Conservation (phyloP, 2,113 vertebrate species). For the Rhinoptilus africanus region DNA sequence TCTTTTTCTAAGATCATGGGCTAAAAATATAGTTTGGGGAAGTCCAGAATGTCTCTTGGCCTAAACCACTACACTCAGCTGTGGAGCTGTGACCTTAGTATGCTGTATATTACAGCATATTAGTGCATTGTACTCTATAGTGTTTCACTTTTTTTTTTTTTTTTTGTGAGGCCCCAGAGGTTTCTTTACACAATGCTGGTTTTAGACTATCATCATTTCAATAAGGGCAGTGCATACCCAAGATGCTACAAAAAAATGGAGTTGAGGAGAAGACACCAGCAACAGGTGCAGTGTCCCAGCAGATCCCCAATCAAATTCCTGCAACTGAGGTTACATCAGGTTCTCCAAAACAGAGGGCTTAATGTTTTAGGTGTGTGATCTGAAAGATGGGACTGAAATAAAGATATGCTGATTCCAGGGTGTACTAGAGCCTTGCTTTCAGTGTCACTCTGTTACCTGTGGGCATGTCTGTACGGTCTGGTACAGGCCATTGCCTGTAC, state of each 20-base stretch:
- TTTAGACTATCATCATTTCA: background rate
- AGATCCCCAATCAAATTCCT: background rate
- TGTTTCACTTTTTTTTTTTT: background rate
- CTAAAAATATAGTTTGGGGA: background rate
- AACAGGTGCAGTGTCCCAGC: background rate
- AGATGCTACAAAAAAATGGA: background rate
- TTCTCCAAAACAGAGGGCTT: background rate
- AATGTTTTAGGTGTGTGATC: background rate
- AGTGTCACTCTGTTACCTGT: background rate
- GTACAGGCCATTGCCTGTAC: background rate
- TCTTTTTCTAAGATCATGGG: background rate
- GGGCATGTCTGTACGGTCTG: background rate
- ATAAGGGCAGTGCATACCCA: background rate
- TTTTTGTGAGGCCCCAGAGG: background rate
- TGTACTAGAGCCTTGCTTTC: background rate
- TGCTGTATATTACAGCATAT: background rate
- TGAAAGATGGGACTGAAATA: background rate
- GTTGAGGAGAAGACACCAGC: background rate
- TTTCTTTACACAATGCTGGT: background rate
- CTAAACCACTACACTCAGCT: background rate
- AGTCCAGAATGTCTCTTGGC: background rate
- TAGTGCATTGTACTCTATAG: background rate
- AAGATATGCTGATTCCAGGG: background rate
- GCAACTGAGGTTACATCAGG: background rate
- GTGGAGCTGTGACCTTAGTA: background rate